These are phyloP conservation scores for Mirza zaza DNA, from an alignment of 2,113 vertebrate species.

Conservation along the genomic window DNA sequence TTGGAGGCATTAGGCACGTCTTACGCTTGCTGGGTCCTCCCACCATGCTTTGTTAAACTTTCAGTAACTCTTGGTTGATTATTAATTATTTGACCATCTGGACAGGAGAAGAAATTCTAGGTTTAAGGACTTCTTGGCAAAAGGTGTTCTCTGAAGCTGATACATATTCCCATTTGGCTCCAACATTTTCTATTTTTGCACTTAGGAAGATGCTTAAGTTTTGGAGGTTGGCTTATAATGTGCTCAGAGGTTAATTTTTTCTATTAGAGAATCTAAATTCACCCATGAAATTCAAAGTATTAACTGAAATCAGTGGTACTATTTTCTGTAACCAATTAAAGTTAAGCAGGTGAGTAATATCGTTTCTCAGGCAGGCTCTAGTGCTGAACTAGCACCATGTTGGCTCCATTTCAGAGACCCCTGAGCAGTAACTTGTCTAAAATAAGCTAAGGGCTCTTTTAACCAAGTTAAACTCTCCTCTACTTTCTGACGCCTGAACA, in stretches of 20 bases:
- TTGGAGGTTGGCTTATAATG: constrained; percentile 29
- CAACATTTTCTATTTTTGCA: constrained; percentile 32
- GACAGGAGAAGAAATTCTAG: constrained; percentile 35
- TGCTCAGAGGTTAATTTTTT: constrained; percentile 59
- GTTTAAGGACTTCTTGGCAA: constrained; percentile 48
- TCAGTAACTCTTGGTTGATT: constrained; percentile 60
- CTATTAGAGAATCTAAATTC: constrained; percentile 40
- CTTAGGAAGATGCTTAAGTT: neutral
- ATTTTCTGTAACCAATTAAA: constrained; percentile 41
- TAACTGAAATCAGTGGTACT: constrained; percentile 51
- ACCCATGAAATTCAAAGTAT: constrained; percentile 54
- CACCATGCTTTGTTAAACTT: constrained; percentile 38
- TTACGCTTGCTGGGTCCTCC: constrained; percentile 13
- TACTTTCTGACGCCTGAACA: constrained; percentile 51
- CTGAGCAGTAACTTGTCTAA: constrained; percentile 36
- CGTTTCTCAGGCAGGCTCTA: constrained; percentile 33
- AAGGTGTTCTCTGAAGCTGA: constrained; percentile 16
- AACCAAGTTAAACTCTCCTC: constrained; percentile 32
- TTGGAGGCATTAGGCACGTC: constrained; percentile 48
- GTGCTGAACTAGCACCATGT: constrained; percentile 16
- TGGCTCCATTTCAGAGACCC: neutral
- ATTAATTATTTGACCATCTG: constrained; percentile 73
- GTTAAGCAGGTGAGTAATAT: constrained; percentile 4
- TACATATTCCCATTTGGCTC: neutral
- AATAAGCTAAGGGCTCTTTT: constrained; percentile 53